Evolutionary conservation across 1,140 invertebrate genomes (phyloP).

Genomic region (Tribolium madens): DNA sequence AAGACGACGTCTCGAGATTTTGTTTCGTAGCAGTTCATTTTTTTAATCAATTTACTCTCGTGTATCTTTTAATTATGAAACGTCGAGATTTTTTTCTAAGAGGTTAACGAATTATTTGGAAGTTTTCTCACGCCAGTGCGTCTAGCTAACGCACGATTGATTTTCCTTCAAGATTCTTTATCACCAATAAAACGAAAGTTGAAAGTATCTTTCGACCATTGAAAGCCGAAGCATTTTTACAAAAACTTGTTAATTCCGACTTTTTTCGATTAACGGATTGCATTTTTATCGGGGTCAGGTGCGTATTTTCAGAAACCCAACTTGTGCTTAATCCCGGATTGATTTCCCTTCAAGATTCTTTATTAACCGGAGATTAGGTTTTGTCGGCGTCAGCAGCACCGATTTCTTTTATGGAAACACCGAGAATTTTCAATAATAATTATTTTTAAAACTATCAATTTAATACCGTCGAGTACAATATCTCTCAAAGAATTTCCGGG

Average conservation of each 20-base stretch:
- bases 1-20: neutral
- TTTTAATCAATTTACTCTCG: constrained; percentile 3
- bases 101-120: constrained; percentile 19
- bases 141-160: constrained; percentile 34
- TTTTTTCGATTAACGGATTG: constrained; percentile 4
- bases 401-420: neutral
- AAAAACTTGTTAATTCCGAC: constrained; percentile 23
- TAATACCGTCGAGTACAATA: neutral
- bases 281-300: constrained; percentile 5
- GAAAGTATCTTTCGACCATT: too few relatives aligned
- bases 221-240: neutral
- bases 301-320: constrained; percentile 6
- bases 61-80: constrained; percentile 24
- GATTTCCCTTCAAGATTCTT: constrained; percentile 43
- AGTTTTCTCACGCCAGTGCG: constrained; percentile 38
- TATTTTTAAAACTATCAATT: constrained; percentile 32
- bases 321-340: constrained; percentile 35
- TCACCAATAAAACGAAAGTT: constrained; percentile 28
- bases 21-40: constrained; percentile 7
- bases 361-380: constrained; percentile 43
- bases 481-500: neutral
- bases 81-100: constrained; percentile 20
- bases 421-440: constrained; percentile 8
- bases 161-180: constrained; percentile 36
- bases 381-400: neutral